A percentile compares a stretch with the other conserved stretches of the same genome.
Conservation (phyloP, 2,797 vertebrate genomes). For the Premnoplex brunnescens region DNA sequence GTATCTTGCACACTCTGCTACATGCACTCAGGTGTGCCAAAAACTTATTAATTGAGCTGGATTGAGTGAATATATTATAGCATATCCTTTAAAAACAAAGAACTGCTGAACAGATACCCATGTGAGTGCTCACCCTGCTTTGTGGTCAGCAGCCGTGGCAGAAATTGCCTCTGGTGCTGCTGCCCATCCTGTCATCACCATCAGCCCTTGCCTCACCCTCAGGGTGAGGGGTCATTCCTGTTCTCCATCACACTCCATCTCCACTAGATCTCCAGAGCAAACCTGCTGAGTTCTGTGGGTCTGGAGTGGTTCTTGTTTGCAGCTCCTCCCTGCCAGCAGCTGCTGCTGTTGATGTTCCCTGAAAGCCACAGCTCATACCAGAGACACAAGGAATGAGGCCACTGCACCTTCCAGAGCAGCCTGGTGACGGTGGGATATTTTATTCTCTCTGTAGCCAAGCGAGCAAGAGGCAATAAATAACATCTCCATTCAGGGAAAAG, state of each 20-base stretch:
- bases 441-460: background rate
- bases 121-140: background rate
- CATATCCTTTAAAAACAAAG: background rate
- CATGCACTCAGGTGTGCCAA: background rate
- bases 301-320: background rate
- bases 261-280: background rate
- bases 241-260: background rate
- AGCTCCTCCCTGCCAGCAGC: background rate
- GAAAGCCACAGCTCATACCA: background rate
- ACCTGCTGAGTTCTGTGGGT: background rate
- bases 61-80: background rate
- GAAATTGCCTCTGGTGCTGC: background rate
- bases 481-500: slow-evolving; percentile 2
- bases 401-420: background rate
- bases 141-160: fast-evolving
- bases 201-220: background rate
- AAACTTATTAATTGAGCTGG: background rate
- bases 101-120: background rate
- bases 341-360: background rate
- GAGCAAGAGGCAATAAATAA: slow-evolving; percentile 28
- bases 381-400: background rate
- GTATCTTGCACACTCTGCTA: background rate
- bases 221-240: background rate
- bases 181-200: background rate
- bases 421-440: background rate